Evolutionary conservation across 2,797 vertebrate genomes (phyloP).

Genomic region (Microcaecilia unicolor): DNA sequence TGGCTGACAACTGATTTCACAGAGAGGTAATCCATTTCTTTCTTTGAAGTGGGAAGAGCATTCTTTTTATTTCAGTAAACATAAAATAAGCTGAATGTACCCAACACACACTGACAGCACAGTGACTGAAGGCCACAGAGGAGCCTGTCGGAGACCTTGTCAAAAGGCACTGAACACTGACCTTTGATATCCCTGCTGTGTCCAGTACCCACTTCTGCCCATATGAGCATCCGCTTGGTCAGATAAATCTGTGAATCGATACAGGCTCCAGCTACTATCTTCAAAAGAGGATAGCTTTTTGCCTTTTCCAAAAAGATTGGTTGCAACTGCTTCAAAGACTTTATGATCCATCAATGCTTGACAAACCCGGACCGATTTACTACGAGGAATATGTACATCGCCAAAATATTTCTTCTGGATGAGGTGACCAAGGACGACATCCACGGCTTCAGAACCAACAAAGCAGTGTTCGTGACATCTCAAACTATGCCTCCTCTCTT

Average conservation of each 20-base stretch:
- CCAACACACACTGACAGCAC: no score
- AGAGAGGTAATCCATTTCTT: no score
- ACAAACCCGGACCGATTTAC: slow-evolving; percentile 85
- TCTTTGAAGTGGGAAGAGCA: no score
- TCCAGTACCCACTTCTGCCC: slow-evolving; percentile 44
- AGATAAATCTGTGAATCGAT: slow-evolving; percentile 67
- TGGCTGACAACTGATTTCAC: no score
- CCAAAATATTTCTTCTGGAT: slow-evolving; percentile 85
- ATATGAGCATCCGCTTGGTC: slow-evolving; percentile 34
- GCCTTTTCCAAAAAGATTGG: slow-evolving; percentile 82
- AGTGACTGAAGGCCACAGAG: no score
- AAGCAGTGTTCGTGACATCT: slow-evolving; percentile 87
- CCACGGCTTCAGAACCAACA: slow-evolving; percentile 87
- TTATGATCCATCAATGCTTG: slow-evolving; percentile 92
- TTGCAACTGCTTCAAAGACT: slow-evolving; percentile 84
- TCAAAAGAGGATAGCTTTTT: slow-evolving; percentile 77
- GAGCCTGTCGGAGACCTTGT: no score
- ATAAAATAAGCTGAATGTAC: no score
- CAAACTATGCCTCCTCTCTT: slow-evolving; percentile 87
- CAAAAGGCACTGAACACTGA: no score
- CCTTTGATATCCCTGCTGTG: slow-evolving; percentile 34
- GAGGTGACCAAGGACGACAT: slow-evolving; percentile 82
- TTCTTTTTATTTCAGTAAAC: no score
- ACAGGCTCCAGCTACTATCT: slow-evolving; percentile 87
- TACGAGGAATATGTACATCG: slow-evolving; percentile 75